A percentile compares a stretch with the other conserved stretches of the same genome.
Conservation (phyloP, 2,113 vertebrate species). For the Heterocephalus glaber region DNA sequence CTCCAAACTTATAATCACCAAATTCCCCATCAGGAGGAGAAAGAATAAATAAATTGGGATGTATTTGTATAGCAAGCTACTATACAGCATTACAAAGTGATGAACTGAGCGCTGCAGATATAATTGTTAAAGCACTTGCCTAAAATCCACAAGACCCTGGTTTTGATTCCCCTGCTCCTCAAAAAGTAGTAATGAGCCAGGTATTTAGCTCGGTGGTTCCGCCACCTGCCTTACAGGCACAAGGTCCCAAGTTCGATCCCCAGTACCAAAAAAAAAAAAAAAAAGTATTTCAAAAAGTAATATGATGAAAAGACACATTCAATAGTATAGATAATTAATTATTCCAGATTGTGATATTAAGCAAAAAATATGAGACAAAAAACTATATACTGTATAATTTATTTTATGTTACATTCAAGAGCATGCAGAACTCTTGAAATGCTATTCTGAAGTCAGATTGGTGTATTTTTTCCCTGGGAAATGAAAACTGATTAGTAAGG, state of each 20-base stretch:
- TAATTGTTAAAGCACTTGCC: neutral
- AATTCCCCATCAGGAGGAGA: neutral
- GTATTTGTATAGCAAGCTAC: neutral
- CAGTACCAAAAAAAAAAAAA: neutral
- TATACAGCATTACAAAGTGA: neutral
- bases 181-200: too few species aligned
- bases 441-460: neutral
- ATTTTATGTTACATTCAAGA: neutral
- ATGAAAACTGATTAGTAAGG: neutral
- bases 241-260: too few species aligned
- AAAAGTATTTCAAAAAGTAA: too few species aligned
- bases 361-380: neutral
- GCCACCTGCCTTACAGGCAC: too few species aligned
- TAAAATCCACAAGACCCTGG: neutral
- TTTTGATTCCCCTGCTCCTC: neutral
- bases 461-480: neutral
- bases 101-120: neutral
- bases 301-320: neutral
- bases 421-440: neutral
- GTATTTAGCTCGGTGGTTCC: too few species aligned
- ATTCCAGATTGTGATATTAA: neutral
- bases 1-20: neutral
- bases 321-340: neutral
- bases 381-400: neutral
- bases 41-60: neutral